A percentile compares a stretch with the other conserved stretches of the same genome.
phyloP scores from a whole-genome alignment of 2,888 invertebrate genomes.

The Eueremaeus valkanovi region DNA sequence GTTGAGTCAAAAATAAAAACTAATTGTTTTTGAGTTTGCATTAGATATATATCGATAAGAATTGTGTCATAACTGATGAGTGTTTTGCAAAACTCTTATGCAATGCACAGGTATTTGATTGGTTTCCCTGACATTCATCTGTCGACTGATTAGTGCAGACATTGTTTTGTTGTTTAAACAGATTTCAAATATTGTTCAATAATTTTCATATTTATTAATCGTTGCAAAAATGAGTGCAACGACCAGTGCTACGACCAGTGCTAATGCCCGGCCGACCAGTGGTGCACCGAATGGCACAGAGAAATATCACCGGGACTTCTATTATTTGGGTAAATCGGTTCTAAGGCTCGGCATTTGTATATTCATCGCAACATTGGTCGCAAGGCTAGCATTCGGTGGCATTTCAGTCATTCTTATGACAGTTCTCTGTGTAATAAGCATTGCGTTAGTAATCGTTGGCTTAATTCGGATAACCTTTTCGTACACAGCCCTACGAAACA shows the following conservation, averaged over 20 bases:
- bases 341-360: slow-evolving; percentile 18
- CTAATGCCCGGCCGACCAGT: neutral
- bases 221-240: neutral
- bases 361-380: neutral
- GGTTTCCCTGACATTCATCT: neutral
- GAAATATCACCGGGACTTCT: slow-evolving; percentile 8
- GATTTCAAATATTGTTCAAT: neutral
- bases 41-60: too few species aligned
- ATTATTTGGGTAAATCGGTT: slow-evolving; percentile 13
- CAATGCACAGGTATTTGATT: neutral
- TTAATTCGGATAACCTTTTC: neutral
- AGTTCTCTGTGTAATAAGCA: slow-evolving; percentile 4
- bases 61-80: neutral
- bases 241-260: neutral
- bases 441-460: neutral
- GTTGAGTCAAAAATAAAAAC: too few species aligned
- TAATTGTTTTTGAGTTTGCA: too few species aligned
- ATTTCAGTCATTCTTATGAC: neutral
- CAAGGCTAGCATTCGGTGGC: neutral
- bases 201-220: neutral
- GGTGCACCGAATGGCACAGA: neutral
- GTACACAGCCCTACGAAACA: neutral
- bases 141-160: neutral
- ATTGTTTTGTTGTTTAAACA: neutral
- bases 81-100: neutral